phyloP scores from a whole-genome alignment of 2,797 vertebrate species.

The Phoxinus dragarum region DNA sequence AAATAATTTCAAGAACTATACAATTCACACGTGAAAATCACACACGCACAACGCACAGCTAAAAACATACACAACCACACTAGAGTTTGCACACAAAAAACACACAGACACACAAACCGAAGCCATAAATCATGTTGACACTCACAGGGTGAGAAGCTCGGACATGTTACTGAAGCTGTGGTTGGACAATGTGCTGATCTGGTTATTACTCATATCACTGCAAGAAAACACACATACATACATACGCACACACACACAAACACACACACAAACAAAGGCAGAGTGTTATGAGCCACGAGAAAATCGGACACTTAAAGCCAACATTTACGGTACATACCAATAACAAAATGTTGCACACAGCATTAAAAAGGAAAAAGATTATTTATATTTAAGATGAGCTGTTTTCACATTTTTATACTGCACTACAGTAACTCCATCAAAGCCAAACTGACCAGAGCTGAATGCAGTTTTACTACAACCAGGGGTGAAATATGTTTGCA shows the following conservation, averaged over 20 bases:
- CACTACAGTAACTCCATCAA: background rate
- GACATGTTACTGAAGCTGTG: slow-evolving; percentile 99
- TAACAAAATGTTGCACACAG: slow-evolving; percentile 8
- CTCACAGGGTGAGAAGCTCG: slow-evolving; percentile 98
- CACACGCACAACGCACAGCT: slow-evolving; percentile 32
- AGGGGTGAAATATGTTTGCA: background rate
- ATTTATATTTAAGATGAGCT: background rate
- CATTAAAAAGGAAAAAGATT: background rate
- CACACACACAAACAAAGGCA: slow-evolving; percentile 27
- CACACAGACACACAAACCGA: slow-evolving; percentile 44
- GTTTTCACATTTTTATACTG: background rate
- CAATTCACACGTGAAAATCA: background rate
- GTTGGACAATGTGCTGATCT: slow-evolving; percentile 98
- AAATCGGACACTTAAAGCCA: slow-evolving; percentile 26
- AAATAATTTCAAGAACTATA: slow-evolving; percentile 1
- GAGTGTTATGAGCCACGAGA: slow-evolving; percentile 37
- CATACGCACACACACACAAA: slow-evolving; percentile 32
- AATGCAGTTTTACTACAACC: background rate
- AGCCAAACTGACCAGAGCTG: background rate
- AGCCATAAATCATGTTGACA: slow-evolving; percentile 74
- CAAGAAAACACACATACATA: slow-evolving; percentile 74
- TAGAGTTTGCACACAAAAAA: slow-evolving; percentile 21
- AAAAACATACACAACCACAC: slow-evolving; percentile 25
- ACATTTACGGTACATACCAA: slow-evolving; percentile 32
- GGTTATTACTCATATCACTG: slow-evolving; percentile 99